Percentiles rank a stretch among this genome's conserved stretches.
These are phyloP conservation scores for Gasterosteus nipponicus DNA, from an alignment of 2,113 vertebrate species.

Conservation along the genomic window DNA sequence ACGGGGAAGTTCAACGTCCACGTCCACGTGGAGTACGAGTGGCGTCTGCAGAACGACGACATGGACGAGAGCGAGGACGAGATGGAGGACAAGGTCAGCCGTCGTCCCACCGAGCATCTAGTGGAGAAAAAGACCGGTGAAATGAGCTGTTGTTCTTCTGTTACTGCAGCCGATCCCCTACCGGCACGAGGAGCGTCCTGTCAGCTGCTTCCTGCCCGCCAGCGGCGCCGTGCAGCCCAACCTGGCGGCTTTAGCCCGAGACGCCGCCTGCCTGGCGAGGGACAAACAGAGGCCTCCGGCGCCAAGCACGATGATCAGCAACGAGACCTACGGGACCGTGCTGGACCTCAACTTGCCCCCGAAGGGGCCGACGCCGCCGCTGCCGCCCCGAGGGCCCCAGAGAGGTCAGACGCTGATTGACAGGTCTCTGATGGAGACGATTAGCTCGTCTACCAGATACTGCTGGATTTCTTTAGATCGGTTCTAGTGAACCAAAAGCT, in stretches of 20 bases:
- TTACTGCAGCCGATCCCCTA: conserved; percentile 87
- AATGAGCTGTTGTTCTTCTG: no score
- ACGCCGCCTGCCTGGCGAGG: conserved; percentile 82
- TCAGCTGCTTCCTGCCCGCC: conserved; percentile 91
- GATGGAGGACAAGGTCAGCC: conserved; percentile 91
- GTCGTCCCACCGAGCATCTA: neutral
- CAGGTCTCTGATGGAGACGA: no score
- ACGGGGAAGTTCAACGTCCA: conserved; percentile 95
- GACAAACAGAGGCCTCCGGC: conserved; percentile 87
- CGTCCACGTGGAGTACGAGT: conserved; percentile 97
- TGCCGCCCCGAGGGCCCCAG: conserved; percentile 86
- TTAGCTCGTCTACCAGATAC: no score
- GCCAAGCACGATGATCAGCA: conserved; percentile 87
- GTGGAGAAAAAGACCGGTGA: neutral
- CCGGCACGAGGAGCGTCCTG: conserved; percentile 91
- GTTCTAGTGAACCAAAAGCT: no score
- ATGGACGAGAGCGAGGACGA: conserved; percentile 97
- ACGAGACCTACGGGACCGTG: conserved; percentile 93
- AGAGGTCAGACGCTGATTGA: conserved; percentile 81
- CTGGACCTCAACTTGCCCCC: conserved; percentile 85
- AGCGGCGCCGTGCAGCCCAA: conserved; percentile 79
- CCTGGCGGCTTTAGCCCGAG: conserved; percentile 84
- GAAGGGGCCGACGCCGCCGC: conserved; percentile 78
- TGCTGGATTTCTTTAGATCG: no score
- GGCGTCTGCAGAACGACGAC: conserved; percentile 92